These are phyloP conservation scores for Cetonia aurata DNA, from an alignment of 2,888 invertebrate species.

Conservation along the genomic window DNA sequence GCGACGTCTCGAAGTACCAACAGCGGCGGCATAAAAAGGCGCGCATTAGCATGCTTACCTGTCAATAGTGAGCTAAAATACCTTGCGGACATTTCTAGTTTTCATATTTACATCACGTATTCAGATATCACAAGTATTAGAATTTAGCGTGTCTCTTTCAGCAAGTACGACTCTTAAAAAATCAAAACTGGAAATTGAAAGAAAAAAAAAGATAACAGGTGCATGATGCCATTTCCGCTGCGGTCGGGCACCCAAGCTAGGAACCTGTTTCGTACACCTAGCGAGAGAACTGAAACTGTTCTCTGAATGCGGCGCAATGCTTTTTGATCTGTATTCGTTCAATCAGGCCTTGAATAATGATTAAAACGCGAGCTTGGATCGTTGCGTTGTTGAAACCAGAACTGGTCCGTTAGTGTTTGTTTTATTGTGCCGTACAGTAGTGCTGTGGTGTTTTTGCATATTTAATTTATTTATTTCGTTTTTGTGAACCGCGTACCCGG, in stretches of 20 bases:
- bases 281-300: neutral
- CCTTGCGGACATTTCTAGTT: no score
- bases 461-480: neutral
- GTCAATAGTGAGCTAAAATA: no score
- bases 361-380: constrained; percentile 19
- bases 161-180: no score
- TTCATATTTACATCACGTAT: no score
- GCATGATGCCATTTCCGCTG: constrained; percentile 25
- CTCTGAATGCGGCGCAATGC: constrained; percentile 3
- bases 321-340: constrained; percentile 4
- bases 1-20: no score
- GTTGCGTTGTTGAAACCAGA: neutral
- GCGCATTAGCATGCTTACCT: no score
- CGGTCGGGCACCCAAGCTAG: neutral
- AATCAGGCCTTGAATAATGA: constrained; percentile 34
- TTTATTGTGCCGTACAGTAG: neutral
- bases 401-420: constrained; percentile 4
- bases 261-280: neutral
- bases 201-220: neutral
- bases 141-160: no score
- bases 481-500: no score
- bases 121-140: no score
- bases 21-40: no score
- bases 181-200: no score
- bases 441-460: neutral